These are phyloP conservation scores for Dasyurus viverrinus DNA, from an alignment of 2,113 vertebrate species.

Conservation along the genomic window DNA sequence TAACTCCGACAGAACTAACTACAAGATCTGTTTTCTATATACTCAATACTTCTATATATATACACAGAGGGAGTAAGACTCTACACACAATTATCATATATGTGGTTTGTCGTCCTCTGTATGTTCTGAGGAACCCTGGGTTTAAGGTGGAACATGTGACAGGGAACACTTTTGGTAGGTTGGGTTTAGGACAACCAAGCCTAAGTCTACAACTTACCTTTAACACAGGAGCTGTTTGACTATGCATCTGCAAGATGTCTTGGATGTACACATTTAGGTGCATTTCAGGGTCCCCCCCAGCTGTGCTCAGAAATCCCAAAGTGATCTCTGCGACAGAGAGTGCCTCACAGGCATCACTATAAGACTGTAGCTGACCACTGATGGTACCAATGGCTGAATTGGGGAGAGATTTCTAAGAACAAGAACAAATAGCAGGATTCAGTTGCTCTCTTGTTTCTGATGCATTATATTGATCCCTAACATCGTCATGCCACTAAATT, in stretches of 20 bases:
- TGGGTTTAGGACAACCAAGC: background rate
- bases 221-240: constrained; percentile 87
- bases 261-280: constrained; percentile 87
- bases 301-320: constrained; percentile 93
- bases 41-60: background rate
- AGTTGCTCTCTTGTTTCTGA: background rate
- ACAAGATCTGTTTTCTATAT: background rate
- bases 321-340: constrained; percentile 89
- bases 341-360: constrained; percentile 94
- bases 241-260: constrained; percentile 90
- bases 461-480: background rate
- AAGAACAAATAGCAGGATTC: background rate
- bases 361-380: constrained; percentile 90
- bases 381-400: constrained; percentile 82
- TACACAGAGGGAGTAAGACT: background rate
- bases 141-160: background rate
- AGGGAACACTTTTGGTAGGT: background rate
- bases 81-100: background rate
- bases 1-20: background rate
- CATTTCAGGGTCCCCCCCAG: constrained; percentile 87
- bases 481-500: background rate
- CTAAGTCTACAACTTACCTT: constrained; percentile 84
- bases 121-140: background rate
- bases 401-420: constrained; percentile 87
- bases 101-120: accelerated